Percentiles rank a stretch among this genome's conserved stretches.
Evolutionary conservation across 2,888 invertebrate genomes (phyloP).

Genomic region (Chrysotoxum bicinctum): DNA sequence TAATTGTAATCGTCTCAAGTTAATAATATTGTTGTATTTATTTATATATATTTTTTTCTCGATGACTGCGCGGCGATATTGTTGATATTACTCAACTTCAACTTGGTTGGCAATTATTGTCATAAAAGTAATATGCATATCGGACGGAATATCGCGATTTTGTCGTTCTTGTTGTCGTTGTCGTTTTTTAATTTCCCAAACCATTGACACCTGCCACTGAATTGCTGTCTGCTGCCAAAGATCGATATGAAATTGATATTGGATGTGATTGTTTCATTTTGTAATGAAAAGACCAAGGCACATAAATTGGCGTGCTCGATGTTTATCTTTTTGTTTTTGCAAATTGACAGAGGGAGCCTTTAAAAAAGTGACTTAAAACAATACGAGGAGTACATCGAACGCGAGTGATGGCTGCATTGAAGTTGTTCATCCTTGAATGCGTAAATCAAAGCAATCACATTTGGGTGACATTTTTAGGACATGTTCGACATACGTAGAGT

Average conservation of each 20-base stretch:
- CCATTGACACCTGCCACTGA: conserved; percentile 67
- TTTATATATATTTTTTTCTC: background rate
- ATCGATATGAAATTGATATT: conserved; percentile 38
- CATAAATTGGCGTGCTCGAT: conserved; percentile 42
- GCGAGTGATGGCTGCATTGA: conserved; percentile 35
- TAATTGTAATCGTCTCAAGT: conserved; percentile 68
- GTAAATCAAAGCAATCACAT: conserved; percentile 69
- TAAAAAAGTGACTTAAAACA: conserved; percentile 6
- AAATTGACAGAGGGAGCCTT: conserved; percentile 48
- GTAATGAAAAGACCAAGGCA: conserved; percentile 28
- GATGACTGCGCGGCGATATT: conserved; percentile 36
- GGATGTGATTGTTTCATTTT: conserved; percentile 47
- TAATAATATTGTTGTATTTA: conserved; percentile 36
- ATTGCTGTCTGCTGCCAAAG: conserved; percentile 48
- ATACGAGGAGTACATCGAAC: conserved; percentile 4
- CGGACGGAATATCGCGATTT: conserved; percentile 41
- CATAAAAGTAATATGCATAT: conserved; percentile 69
- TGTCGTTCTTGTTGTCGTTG: no score
- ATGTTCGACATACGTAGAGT: conserved; percentile 62
- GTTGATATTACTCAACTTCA: conserved; percentile 64
- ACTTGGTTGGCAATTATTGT: conserved; percentile 61
- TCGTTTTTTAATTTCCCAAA: conserved; percentile 53
- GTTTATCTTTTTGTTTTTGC: conserved; percentile 48
- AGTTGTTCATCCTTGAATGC: conserved; percentile 67
- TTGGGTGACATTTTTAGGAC: conserved; percentile 70